phyloP scores from a whole-genome alignment of 2,113 vertebrate genomes.

The Rhinopomastus cyanomelas region DNA sequence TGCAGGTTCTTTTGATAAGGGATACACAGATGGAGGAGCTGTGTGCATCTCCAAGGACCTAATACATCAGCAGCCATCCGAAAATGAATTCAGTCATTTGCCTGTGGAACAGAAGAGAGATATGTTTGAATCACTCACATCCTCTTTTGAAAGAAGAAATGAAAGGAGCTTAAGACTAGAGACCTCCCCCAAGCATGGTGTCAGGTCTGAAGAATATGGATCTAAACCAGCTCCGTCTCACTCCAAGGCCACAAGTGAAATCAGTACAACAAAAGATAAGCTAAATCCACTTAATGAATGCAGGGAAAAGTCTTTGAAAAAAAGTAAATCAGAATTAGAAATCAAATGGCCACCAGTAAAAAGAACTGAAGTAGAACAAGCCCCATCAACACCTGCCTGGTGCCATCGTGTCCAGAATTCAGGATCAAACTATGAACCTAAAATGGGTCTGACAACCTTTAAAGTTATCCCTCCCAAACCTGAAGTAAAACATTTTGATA shows the following conservation, averaged over 20 bases:
- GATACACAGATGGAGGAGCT: neutral
- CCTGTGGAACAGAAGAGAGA: neutral
- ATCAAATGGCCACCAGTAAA: conserved; percentile 8
- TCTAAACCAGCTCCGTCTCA: neutral
- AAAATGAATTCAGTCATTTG: neutral
- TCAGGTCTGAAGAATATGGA: neutral
- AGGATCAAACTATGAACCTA: conserved; percentile 75
- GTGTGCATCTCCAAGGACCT: neutral
- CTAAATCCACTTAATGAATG: neutral
- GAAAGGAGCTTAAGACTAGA: neutral
- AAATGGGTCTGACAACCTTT: conserved; percentile 89
- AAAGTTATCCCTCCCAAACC: conserved; percentile 90
- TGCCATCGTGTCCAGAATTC: conserved; percentile 60
- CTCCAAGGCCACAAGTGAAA: neutral
- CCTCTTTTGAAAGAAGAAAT: neutral
- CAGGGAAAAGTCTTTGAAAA: neutral
- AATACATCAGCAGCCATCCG: neutral
- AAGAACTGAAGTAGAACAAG: neutral
- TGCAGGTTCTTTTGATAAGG: conserved; percentile 65
- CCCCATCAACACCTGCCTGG: conserved; percentile 28
- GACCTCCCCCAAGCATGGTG: neutral
- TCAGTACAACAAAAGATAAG: neutral
- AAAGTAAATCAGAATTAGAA: conserved; percentile 2
- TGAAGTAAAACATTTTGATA: conserved; percentile 62
- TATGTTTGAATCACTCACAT: neutral